Evolutionary conservation across 2,888 invertebrate genomes (phyloP).

Genomic region (Galerucella nymphaeae): DNA sequence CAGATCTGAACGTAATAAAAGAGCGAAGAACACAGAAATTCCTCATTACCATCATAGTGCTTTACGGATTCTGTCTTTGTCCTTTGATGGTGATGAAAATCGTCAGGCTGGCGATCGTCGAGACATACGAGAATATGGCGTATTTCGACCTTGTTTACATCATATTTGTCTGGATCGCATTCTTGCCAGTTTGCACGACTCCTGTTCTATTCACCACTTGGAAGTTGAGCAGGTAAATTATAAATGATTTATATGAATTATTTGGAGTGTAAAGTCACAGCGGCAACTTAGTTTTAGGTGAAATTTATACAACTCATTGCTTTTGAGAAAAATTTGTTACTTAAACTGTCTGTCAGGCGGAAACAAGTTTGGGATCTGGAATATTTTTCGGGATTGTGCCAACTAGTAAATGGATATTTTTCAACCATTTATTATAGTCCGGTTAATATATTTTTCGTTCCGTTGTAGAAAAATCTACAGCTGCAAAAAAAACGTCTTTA

Average conservation of each 20-base stretch:
- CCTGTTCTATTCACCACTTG: constrained; percentile 74
- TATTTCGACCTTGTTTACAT: constrained; percentile 77
- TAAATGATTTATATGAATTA: too few relatives aligned
- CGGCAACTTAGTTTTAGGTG: too few relatives aligned
- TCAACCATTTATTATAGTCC: constrained; percentile 3
- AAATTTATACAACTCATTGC: neutral
- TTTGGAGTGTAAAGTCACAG: too few relatives aligned
- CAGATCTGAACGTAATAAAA: constrained; percentile 69
- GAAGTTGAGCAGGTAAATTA: constrained; percentile 71
- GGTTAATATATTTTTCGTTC: neutral
- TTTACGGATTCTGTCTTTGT: constrained; percentile 75
- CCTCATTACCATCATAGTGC: constrained; percentile 73
- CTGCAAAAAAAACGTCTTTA: too few relatives aligned
- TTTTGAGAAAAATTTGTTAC: neutral
- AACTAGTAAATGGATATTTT: constrained; percentile 10
- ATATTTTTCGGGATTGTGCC: constrained; percentile 5
- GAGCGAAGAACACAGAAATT: constrained; percentile 77
- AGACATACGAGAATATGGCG: constrained; percentile 76
- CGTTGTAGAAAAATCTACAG: too few relatives aligned
- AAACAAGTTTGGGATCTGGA: constrained; percentile 7
- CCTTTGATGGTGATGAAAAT: constrained; percentile 73
- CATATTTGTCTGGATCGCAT: constrained; percentile 77
- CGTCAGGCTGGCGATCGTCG: constrained; percentile 73
- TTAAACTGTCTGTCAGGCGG: neutral
- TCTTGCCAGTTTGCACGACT: constrained; percentile 74